phyloP scores from a whole-genome alignment of 2,888 invertebrate species.

The Deilephila elpenor region DNA sequence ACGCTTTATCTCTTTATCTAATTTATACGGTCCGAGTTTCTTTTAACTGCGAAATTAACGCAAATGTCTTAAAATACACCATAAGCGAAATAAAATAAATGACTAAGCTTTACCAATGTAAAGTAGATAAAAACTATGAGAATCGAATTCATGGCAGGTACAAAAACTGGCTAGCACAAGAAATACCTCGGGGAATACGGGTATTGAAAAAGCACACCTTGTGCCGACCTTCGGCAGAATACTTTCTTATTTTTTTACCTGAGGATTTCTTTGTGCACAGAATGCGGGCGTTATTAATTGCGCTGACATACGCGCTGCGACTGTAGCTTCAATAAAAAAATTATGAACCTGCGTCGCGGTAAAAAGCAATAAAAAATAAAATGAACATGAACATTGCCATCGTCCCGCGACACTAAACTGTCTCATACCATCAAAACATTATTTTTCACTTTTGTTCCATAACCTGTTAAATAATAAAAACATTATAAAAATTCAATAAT shows the following conservation, averaged over 20 bases:
- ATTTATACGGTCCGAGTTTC: neutral
- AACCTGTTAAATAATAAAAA: conserved; percentile 21
- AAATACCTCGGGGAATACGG: conserved; percentile 26
- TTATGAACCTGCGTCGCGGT: conserved; percentile 27
- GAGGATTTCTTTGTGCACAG: conserved; percentile 24
- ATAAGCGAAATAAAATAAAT: neutral
- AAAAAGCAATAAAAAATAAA: conserved; percentile 14
- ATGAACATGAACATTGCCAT: conserved; percentile 1
- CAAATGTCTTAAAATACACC: neutral
- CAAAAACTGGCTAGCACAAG: conserved; percentile 13
- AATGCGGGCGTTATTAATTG: conserved; percentile 31
- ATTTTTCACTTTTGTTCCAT: conserved; percentile 28
- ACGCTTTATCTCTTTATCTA: neutral
- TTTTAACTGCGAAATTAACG: neutral
- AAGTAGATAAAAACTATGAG: neutral
- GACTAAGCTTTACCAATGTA: neutral
- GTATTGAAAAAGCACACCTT: conserved; percentile 22
- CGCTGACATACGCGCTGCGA: conserved; percentile 20
- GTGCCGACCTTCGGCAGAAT: conserved; percentile 30
- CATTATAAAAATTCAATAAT: neutral
- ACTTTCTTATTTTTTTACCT: conserved; percentile 30
- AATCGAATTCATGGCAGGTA: neutral
- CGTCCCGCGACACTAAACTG: neutral
- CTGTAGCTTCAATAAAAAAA: conserved; percentile 28
- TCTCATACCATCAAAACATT: conserved; percentile 11